These are phyloP conservation scores for Euleptes europaea DNA, from an alignment of 2,113 vertebrate species.

Conservation along the genomic window DNA sequence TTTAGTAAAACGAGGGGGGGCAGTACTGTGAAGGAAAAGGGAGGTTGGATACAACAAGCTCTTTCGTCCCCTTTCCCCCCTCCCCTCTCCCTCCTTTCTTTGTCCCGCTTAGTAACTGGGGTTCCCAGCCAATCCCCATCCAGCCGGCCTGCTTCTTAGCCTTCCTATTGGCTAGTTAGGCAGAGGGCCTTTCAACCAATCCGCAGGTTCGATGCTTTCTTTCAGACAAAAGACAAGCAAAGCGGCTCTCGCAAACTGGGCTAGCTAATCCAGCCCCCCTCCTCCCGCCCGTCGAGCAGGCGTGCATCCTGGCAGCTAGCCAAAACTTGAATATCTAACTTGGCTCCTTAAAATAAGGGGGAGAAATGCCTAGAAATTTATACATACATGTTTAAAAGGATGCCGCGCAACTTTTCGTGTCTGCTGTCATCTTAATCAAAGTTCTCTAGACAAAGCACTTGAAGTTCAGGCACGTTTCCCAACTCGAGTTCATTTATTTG, in stretches of 20 bases:
- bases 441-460: background rate
- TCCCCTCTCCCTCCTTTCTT: conserved; percentile 63
- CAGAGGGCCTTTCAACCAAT: conserved; percentile 48
- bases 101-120: conserved; percentile 79
- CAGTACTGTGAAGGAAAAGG: background rate
- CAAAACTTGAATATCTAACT: conserved; percentile 24
- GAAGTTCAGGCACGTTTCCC: background rate
- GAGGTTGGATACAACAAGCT: background rate
- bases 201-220: conserved; percentile 29
- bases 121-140: conserved; percentile 64
- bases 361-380: background rate
- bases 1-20: background rate
- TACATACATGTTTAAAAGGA: background rate
- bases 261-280: conserved; percentile 25
- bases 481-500: background rate
- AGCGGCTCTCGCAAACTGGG: conserved; percentile 68
- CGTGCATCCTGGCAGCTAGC: conserved; percentile 52
- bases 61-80: background rate
- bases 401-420: background rate
- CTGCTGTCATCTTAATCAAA: background rate
- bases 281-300: conserved; percentile 31
- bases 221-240: conserved; percentile 64
- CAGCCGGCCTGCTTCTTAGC: conserved; percentile 45
- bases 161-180: conserved; percentile 57
- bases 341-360: background rate